phyloP scores from a whole-genome alignment of 1,140 invertebrate species.

The Drosophila neocordata region DNA sequence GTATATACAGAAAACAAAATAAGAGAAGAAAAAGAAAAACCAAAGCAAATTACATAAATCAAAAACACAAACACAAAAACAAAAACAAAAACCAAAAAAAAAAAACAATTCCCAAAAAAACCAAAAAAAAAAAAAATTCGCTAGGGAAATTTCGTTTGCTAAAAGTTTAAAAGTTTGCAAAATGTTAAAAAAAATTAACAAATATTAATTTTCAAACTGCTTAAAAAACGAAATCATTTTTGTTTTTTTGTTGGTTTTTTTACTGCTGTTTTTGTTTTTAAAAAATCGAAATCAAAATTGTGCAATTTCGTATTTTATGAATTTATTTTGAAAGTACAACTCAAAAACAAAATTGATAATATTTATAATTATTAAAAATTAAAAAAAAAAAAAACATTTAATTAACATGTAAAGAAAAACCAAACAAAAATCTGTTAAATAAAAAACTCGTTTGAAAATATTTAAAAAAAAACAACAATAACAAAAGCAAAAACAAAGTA shows the following conservation, averaged over 20 bases:
- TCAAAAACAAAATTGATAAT: slow-evolving; percentile 65
- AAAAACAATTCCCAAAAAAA: slow-evolving; percentile 16
- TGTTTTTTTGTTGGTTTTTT: background rate
- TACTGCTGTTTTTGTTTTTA: slow-evolving; percentile 27
- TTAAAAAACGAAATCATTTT: background rate
- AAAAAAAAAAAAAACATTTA: slow-evolving; percentile 30
- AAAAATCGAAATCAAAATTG: slow-evolving; percentile 61
- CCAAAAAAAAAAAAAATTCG: background rate
- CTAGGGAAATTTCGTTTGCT: background rate
- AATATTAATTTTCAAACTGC: slow-evolving; percentile 29
- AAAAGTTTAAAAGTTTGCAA: slow-evolving; percentile 24
- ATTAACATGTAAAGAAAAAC: slow-evolving; percentile 41
- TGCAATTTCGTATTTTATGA: slow-evolving; percentile 72
- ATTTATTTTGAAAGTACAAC: slow-evolving; percentile 77
- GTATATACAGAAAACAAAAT: slow-evolving; percentile 59
- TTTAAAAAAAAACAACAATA: slow-evolving; percentile 33
- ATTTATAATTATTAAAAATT: no score
- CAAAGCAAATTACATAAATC: slow-evolving; percentile 70
- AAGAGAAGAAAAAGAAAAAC: slow-evolving; percentile 46
- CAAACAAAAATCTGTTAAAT: slow-evolving; percentile 59
- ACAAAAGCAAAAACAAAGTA: slow-evolving; percentile 28
- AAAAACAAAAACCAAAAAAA: slow-evolving; percentile 25
- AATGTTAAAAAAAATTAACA: slow-evolving; percentile 40
- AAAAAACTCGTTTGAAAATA: slow-evolving; percentile 52
- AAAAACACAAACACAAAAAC: slow-evolving; percentile 38